A percentile compares a stretch with the other conserved stretches of the same genome.
phyloP scores from a whole-genome alignment of 2,797 vertebrate genomes.

The Lates japonicus region DNA sequence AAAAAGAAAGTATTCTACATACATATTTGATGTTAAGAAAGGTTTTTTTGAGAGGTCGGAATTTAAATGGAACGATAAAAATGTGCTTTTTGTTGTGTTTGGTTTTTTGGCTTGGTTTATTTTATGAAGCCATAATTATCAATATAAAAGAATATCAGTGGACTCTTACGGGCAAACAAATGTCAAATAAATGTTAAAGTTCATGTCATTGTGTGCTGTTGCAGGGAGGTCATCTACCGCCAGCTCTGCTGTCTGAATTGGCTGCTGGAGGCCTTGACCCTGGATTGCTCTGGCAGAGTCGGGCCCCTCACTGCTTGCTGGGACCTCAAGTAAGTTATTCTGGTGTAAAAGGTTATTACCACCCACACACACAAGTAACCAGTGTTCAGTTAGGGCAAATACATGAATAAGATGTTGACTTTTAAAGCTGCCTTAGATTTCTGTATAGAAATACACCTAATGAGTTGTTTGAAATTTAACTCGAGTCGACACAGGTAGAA shows the following conservation, averaged over 20 bases:
- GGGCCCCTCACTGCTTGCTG: slow-evolving; percentile 81
- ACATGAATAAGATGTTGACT: background rate
- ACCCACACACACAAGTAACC: slow-evolving; percentile 21
- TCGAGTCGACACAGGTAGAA: background rate
- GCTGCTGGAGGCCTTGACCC: slow-evolving; percentile 85
- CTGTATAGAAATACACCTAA: background rate
- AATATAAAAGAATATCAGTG: background rate
- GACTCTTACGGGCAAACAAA: background rate
- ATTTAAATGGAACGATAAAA: background rate
- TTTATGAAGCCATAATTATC: background rate
- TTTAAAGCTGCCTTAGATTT: slow-evolving; percentile 3
- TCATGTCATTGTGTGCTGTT: slow-evolving; percentile 3
- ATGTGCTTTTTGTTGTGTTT: background rate
- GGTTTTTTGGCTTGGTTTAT: background rate
- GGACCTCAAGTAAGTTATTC: slow-evolving; percentile 79
- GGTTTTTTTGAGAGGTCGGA: fast-evolving
- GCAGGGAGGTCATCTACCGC: slow-evolving; percentile 81
- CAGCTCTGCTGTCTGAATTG: slow-evolving; percentile 88
- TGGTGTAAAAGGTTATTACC: slow-evolving; percentile 32
- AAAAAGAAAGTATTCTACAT: background rate
- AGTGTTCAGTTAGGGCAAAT: slow-evolving; percentile 4
- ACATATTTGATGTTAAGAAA: background rate
- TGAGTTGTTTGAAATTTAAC: background rate
- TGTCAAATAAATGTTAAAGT: background rate
- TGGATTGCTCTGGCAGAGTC: slow-evolving; percentile 69